Conservation (phyloP, 2,888 invertebrate genomes). For the Drosophila niveifrons region DNA sequence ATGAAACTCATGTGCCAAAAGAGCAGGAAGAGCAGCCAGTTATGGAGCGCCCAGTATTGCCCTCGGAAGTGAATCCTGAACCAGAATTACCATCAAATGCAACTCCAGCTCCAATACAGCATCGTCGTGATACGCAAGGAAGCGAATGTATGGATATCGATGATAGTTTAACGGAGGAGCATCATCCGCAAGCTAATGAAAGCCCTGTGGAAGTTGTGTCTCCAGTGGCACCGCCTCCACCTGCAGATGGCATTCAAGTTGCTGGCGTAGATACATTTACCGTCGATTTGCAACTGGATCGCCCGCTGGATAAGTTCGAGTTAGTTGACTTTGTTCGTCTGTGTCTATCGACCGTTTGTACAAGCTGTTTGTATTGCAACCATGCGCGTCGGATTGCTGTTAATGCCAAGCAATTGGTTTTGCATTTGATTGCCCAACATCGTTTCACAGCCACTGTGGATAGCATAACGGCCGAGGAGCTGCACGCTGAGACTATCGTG, state of each 20-base stretch:
- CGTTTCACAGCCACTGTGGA: slow-evolving; percentile 92
- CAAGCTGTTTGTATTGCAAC: slow-evolving; percentile 93
- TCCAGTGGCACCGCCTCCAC: slow-evolving; percentile 35
- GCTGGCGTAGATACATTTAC: slow-evolving; percentile 89
- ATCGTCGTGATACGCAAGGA: slow-evolving; percentile 68
- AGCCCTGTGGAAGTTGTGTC: neutral
- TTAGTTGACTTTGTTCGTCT: slow-evolving; percentile 90
- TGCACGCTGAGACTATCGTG: slow-evolving; percentile 90
- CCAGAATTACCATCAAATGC: neutral
- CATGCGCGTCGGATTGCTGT: slow-evolving; percentile 94
- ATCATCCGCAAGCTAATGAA: neutral
- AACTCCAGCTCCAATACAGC: neutral
- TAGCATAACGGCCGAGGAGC: slow-evolving; percentile 91
- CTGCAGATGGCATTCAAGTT: slow-evolving; percentile 85
- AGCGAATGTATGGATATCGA: slow-evolving; percentile 76
- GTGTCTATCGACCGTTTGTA: slow-evolving; percentile 90
- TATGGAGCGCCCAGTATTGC: neutral
- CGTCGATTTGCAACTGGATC: slow-evolving; percentile 90
- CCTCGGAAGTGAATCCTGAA: neutral
- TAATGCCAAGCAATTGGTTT: slow-evolving; percentile 91
- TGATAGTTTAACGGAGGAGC: slow-evolving; percentile 45
- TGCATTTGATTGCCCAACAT: slow-evolving; percentile 93
- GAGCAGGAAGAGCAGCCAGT: neutral
- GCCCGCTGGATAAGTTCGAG: slow-evolving; percentile 91
- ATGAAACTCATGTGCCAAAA: slow-evolving; percentile 33